phyloP scores from a whole-genome alignment of 2,888 invertebrate species.

The Ennomos quercinarius region DNA sequence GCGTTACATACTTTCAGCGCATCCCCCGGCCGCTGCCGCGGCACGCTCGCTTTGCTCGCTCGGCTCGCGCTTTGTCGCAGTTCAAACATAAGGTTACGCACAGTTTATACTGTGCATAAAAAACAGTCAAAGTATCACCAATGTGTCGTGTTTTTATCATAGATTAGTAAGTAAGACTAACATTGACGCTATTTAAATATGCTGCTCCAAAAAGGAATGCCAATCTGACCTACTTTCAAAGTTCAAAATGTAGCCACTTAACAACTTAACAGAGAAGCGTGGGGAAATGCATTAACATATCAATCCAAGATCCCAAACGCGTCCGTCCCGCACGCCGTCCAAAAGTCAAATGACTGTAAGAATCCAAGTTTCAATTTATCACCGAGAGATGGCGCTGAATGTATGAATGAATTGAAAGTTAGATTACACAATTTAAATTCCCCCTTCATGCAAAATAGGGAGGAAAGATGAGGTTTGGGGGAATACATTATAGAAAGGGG shows the following conservation, averaged over 20 bases:
- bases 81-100: too few species aligned
- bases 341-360: slow-evolving; percentile 74
- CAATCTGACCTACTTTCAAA: slow-evolving; percentile 23
- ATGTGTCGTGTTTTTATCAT: too few species aligned
- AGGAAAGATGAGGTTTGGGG: slow-evolving; percentile 80
- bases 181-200: too few species aligned
- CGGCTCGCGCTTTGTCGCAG: too few species aligned
- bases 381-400: slow-evolving; percentile 83
- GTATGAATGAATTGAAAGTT: slow-evolving; percentile 86
- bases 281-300: slow-evolving; percentile 56
- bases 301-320: slow-evolving; percentile 49
- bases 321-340: slow-evolving; percentile 47
- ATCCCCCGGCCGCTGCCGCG: too few species aligned
- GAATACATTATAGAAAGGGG: slow-evolving; percentile 79
- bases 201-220: not conserved
- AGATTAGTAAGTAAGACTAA: too few species aligned
- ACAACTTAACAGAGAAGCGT: slow-evolving; percentile 45
- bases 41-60: too few species aligned
- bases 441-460: slow-evolving; percentile 85
- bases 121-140: too few species aligned
- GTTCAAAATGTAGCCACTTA: slow-evolving; percentile 26
- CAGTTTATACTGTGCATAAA: too few species aligned
- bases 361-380: slow-evolving; percentile 83
- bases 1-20: too few species aligned
- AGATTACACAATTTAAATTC: slow-evolving; percentile 86